Percentiles rank a stretch among this genome's conserved stretches.
These are phyloP conservation scores for Apaloderma vittatum DNA, from an alignment of 2,113 vertebrate species.

Conservation along the genomic window DNA sequence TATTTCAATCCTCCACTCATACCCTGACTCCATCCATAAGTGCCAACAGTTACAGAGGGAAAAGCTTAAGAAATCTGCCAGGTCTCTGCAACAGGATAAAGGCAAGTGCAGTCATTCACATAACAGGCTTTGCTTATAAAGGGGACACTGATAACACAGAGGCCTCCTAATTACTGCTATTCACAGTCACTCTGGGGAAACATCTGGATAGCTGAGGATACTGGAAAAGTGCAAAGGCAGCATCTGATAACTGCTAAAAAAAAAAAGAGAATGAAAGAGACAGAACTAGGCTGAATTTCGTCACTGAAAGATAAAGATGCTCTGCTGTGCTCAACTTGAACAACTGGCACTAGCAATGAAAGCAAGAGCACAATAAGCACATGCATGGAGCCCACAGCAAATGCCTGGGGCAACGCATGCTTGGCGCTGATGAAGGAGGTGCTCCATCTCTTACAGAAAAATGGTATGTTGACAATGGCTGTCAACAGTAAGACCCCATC, in stretches of 20 bases:
- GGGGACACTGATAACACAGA: neutral
- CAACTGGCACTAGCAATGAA: neutral
- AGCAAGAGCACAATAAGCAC: neutral
- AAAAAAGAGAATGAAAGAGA: neutral
- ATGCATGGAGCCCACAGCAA: neutral
- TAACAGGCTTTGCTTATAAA: neutral
- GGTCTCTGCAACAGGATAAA: neutral
- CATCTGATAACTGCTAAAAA: neutral
- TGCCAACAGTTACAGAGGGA: neutral
- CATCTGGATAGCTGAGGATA: neutral
- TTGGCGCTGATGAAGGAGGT: neutral
- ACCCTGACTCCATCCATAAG: neutral
- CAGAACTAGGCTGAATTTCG: neutral
- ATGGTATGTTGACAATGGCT: neutral
- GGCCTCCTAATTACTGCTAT: neutral
- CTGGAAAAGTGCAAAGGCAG: neutral
- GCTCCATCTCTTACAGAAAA: neutral
- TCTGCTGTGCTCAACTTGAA: neutral
- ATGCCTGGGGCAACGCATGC: neutral
- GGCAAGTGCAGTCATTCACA: neutral
- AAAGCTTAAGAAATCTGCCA: neutral
- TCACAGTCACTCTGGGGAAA: neutral
- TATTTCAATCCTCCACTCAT: neutral
- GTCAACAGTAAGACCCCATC: neutral
- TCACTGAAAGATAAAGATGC: neutral